These are phyloP conservation scores for Equus quagga DNA, from an alignment of 2,113 vertebrate species.

Conservation along the genomic window DNA sequence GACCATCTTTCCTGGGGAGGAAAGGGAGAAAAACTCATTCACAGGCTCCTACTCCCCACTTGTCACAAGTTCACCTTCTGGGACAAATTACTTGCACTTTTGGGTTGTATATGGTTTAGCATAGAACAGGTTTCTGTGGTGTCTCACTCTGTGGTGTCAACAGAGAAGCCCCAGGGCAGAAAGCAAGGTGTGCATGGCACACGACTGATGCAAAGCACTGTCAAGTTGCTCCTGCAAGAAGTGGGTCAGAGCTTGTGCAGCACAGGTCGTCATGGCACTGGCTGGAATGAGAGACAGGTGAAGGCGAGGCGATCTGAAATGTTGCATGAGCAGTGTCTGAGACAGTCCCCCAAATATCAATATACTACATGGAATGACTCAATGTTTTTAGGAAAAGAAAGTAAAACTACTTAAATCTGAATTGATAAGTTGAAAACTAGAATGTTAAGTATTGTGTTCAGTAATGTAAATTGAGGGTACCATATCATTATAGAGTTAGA, in stretches of 20 bases:
- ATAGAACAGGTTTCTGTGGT: neutral
- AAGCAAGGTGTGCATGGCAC: neutral
- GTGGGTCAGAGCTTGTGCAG: neutral
- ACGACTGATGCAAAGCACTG: neutral
- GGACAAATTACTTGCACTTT: neutral
- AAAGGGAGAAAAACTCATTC: neutral
- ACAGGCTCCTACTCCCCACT: neutral
- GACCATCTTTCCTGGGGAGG: neutral
- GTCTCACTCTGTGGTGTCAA: neutral
- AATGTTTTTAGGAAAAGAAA: neutral
- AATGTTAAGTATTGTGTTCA: neutral
- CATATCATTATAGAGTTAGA: neutral
- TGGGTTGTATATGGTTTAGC: neutral
- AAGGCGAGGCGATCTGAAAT: neutral
- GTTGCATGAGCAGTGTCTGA: neutral
- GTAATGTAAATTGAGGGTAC: neutral
- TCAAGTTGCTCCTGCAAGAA: neutral
- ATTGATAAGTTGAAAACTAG: neutral
- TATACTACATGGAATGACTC: neutral
- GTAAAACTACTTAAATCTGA: neutral
- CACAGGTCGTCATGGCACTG: neutral
- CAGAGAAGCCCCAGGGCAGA: neutral
- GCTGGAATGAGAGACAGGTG: neutral
- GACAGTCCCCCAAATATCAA: neutral
- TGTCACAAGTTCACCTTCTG: neutral